Conservation (phyloP, 1,140 invertebrate genomes). For the Neodiprion pinetum region DNA sequence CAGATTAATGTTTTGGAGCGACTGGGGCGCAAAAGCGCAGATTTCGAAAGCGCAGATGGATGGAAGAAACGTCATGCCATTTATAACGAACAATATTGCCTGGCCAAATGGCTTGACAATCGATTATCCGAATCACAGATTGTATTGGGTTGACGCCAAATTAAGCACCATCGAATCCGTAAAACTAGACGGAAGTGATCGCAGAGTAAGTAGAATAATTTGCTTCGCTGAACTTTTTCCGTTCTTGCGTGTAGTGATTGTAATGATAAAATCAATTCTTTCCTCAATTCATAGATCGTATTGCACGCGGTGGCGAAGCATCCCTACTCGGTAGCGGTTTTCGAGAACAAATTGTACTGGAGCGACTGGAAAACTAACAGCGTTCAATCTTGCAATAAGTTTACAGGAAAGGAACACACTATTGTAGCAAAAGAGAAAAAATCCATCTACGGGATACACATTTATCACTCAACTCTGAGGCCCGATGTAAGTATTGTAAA, state of each 20-base stretch:
- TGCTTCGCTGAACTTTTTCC: slow-evolving; percentile 14
- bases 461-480: slow-evolving; percentile 72
- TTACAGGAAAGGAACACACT: slow-evolving; percentile 68
- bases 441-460: slow-evolving; percentile 68
- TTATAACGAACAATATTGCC: slow-evolving; percentile 66
- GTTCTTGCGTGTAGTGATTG: slow-evolving; percentile 18
- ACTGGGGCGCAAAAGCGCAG: slow-evolving; percentile 77
- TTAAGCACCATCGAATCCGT: slow-evolving; percentile 77
- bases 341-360: slow-evolving; percentile 89
- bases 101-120: slow-evolving; percentile 92
- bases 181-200: slow-evolving; percentile 73
- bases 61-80: slow-evolving; percentile 67
- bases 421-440: slow-evolving; percentile 60
- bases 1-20: slow-evolving; percentile 85
- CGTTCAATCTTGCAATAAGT: slow-evolving; percentile 73
- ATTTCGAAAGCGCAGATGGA: slow-evolving; percentile 88
- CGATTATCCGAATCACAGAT: slow-evolving; percentile 81
- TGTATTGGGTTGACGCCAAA: slow-evolving; percentile 84
- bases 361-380: slow-evolving; percentile 77
- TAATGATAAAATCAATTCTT: slow-evolving; percentile 9
- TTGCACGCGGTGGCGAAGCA: slow-evolving; percentile 69
- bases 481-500: slow-evolving; percentile 37
- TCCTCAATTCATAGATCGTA: slow-evolving; percentile 50
- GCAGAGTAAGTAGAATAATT: slow-evolving; percentile 55
- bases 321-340: slow-evolving; percentile 84